These are phyloP conservation scores for Drosophila birchii DNA, from an alignment of 2,888 invertebrate genomes.

Conservation along the genomic window DNA sequence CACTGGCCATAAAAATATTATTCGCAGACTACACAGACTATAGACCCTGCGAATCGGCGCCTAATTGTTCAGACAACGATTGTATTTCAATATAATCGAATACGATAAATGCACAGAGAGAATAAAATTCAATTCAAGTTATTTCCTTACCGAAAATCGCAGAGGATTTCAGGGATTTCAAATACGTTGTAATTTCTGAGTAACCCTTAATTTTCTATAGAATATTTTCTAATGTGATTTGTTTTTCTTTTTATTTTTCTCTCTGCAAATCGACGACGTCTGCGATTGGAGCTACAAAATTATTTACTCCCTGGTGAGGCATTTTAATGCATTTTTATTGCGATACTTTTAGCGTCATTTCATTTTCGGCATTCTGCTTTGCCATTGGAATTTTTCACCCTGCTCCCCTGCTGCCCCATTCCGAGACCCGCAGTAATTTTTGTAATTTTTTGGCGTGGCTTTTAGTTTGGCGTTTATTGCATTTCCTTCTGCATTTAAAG, in stretches of 20 bases:
- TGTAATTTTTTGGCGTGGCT: slow-evolving; percentile 55
- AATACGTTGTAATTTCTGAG: background rate
- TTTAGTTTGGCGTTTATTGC: slow-evolving; percentile 73
- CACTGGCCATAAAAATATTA: slow-evolving; percentile 65
- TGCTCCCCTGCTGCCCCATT: too few relatives aligned
- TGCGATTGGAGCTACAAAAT: slow-evolving; percentile 35
- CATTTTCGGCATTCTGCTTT: slow-evolving; percentile 63
- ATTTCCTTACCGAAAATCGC: too few relatives aligned
- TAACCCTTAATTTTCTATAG: background rate
- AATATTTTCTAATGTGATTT: too few relatives aligned
- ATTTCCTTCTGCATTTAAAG: slow-evolving; percentile 69
- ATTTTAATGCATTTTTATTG: slow-evolving; percentile 77
- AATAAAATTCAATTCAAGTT: background rate
- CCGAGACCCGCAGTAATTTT: slow-evolving; percentile 24
- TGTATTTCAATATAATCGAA: slow-evolving; percentile 38
- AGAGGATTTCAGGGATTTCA: background rate
- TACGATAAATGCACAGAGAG: slow-evolving; percentile 1
- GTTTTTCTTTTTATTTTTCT: background rate
- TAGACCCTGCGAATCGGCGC: slow-evolving; percentile 31
- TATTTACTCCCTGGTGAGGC: slow-evolving; percentile 50
- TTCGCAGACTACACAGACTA: slow-evolving; percentile 34
- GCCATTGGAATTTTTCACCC: slow-evolving; percentile 47
- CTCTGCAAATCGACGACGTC: slow-evolving; percentile 17
- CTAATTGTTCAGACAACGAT: slow-evolving; percentile 58
- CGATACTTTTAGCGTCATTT: slow-evolving; percentile 61